Base-by-base conservation (phyloP, 2,888 invertebrate species). In the Nebria brevicollis region DNA sequence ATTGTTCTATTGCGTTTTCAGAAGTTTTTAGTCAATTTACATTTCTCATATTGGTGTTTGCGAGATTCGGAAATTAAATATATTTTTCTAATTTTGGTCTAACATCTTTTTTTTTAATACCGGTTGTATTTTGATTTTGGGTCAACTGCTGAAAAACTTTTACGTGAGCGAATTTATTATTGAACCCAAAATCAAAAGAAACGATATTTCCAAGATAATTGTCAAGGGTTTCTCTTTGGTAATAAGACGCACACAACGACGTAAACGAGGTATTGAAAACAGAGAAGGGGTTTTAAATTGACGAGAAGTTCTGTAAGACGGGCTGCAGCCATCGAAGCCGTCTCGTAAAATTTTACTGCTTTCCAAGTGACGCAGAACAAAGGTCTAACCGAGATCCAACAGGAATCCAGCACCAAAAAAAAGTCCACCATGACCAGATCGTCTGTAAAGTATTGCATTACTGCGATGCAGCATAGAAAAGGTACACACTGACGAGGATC, bases 301-400 rank as follows among this genome's bases (percentile, higher is more conserved):
- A 54, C 54, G 54, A 54, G 54, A 54, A 54, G 13, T 54, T 13
- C 54, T 8, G 11, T 54, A 54, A 54, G 54, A 54, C 8, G 54
- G 54, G 54, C 54, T 7, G 13, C 54, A 54, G 2, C 54, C 54
- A 65, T 78, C 74, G 66, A 42, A 72, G 68, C 43, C 72, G 75
- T 75, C 72, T 80, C 80, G 80, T 80, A 80, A 80, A 80, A 80
- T 80, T 80, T 80, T 80, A 80, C 80, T 72, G 80, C 75, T 72
- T 80, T 72, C 80, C 13, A 54, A 77, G 43, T 43, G 26, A 26
- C 25, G 13, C n/a, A 75, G 75, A 64, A 41, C 64, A 41, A 34
- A n/a, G 34, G 26, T 26, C 70, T 66, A 73, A 11, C 26, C 73
- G 13, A 20, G 34, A 1, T n/a, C n/a, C 15, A 25, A 15, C 66